phyloP scores from a whole-genome alignment of 2,888 invertebrate genomes.

The Aporophyla lueneburgensis region DNA sequence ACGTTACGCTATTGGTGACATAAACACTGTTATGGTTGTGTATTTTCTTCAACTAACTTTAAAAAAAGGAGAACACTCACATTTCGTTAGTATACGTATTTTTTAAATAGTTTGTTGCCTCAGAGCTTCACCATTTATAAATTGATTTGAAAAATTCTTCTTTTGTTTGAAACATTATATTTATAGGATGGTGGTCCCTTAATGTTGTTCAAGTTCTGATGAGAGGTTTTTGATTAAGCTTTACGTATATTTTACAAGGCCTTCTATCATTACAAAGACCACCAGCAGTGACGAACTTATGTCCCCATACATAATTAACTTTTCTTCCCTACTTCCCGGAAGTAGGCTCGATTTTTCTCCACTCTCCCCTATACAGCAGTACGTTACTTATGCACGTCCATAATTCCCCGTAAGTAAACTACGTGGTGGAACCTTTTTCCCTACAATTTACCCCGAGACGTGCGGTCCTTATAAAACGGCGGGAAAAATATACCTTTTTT shows the following conservation, averaged over 20 bases:
- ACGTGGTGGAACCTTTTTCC: slow-evolving; percentile 71
- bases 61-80: too few relatives aligned
- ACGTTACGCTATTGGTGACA: slow-evolving; percentile 35
- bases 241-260: not conserved
- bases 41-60: not conserved
- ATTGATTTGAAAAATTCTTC: too few relatives aligned
- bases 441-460: slow-evolving; percentile 74
- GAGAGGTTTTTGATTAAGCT: too few relatives aligned
- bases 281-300: slow-evolving; percentile 12
- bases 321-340: slow-evolving; percentile 20
- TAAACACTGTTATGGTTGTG: slow-evolving; percentile 8
- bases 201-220: too few relatives aligned
- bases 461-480: slow-evolving; percentile 69
- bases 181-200: too few relatives aligned
- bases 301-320: slow-evolving; percentile 51
- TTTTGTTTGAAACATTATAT: too few relatives aligned
- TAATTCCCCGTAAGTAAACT: slow-evolving; percentile 71
- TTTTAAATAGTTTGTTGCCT: too few relatives aligned
- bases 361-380: slow-evolving; percentile 21
- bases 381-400: slow-evolving; percentile 63
- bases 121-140: too few relatives aligned
- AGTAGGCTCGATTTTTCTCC: slow-evolving; percentile 20
- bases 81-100: too few relatives aligned
- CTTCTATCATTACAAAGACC: slow-evolving; percentile 13
- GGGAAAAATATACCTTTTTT: slow-evolving; percentile 66